Conservation (phyloP, 2,888 invertebrate species). For the Sceliomorpha sp. region DNA sequence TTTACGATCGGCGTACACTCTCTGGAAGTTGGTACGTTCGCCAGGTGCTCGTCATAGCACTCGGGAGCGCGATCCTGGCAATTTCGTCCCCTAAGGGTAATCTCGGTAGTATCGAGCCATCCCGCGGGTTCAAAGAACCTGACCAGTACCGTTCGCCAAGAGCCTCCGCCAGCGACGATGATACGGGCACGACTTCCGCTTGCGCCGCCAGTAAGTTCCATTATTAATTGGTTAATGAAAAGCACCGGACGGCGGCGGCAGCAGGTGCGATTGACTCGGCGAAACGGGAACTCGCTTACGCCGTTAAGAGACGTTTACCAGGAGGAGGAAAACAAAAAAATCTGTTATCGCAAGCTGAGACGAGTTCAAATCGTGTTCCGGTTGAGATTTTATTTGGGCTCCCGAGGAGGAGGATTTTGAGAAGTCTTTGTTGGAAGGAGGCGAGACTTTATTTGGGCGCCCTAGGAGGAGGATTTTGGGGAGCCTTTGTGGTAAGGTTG, state of each 20-base stretch:
- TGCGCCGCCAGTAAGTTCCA: conserved; percentile 68
- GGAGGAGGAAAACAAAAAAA: too few species aligned
- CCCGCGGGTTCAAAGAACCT: conserved; percentile 66
- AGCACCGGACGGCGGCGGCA: conserved; percentile 51
- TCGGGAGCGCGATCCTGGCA: conserved; percentile 45
- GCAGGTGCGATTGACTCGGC: conserved; percentile 50
- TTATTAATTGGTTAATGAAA: conserved; percentile 76
- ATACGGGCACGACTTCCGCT: conserved; percentile 60
- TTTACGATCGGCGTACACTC: conserved; percentile 47
- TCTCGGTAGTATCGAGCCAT: conserved; percentile 38
- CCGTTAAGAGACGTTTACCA: conserved; percentile 40
- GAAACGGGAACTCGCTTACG: conserved; percentile 24
- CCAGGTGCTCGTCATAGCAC: conserved; percentile 57
- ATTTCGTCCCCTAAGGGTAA: conserved; percentile 54
- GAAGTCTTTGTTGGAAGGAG: too few species aligned
- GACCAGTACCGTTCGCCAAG: conserved; percentile 67
- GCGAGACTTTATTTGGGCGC: too few species aligned
- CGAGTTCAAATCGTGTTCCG: too few species aligned
- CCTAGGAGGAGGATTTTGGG: too few species aligned
- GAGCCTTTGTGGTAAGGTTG: too few species aligned
- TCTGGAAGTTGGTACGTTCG: conserved; percentile 46
- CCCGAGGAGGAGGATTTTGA: too few species aligned
- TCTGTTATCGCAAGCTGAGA: too few species aligned
- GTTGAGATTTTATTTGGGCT: too few species aligned
- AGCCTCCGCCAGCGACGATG: conserved; percentile 50